Base-by-base conservation (phyloP, 2,113 vertebrate species). In the Gymnarchus niloticus region DNA sequence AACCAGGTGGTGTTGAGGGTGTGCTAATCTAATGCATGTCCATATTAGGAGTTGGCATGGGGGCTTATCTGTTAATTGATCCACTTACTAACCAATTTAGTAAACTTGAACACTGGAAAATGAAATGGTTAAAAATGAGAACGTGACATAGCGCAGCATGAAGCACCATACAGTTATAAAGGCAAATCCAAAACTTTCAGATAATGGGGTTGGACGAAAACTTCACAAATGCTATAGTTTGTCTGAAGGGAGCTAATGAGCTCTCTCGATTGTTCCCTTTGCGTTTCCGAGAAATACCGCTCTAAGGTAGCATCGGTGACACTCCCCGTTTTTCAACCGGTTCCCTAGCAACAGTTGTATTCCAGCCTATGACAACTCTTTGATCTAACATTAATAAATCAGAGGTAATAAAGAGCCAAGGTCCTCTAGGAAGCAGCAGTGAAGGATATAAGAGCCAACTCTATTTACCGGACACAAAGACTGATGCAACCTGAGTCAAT, bases 321-420 rank as follows among this genome's bases (percentile, higher is more conserved):
- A 87, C 84, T 85, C 87, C 87, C 52, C 86, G 77, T 85, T 81
- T 88, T 89, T 89, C 52, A 61, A 37, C 52, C 21, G 41, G 91
- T 93, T 89, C 90, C 90, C 88, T 89, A 90, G 92, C 92, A 92
- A 92, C 91, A 23, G 59, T 44, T 59, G 54, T 19, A 48, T 57
- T 83, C 87, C 88, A 76, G 89, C 89, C 88, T 87, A 85, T 86
- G 87, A 78, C 87, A 87, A 56, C 81, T 56, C 88, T 90, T 92
- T 90, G 88, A 91, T 89, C 88, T 86, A 81, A 88, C 88, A 87
- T 91, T 92, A 91, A 92, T 91, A 91, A 92, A 91, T 90, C 91
- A 92, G 78, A 49, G 59, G 86, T 17, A 85, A 91, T 91, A 92
- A 92, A 93, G 90, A 91, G 87, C 44, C 83, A 86, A 86, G 87